Conservation (phyloP, 2,797 vertebrate genomes). For the Mastacembelus armatus region DNA sequence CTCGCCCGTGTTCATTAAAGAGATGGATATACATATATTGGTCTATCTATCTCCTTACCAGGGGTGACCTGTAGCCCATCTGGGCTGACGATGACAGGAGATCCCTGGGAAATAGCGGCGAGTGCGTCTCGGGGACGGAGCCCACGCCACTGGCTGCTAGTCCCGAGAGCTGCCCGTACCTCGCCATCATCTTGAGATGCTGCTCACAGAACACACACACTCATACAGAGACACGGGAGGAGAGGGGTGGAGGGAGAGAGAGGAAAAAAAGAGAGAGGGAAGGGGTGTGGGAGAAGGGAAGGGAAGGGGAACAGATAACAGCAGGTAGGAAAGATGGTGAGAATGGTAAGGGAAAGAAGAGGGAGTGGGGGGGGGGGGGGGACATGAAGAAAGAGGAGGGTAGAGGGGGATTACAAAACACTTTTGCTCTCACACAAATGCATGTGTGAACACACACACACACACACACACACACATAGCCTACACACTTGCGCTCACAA, state of each 20-base stretch:
- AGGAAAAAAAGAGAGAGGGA: conserved; percentile 29
- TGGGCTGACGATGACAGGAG: conserved; percentile 82
- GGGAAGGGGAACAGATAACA: conserved; percentile 71
- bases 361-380: conserved; percentile 40
- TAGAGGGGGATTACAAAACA: conserved; percentile 75
- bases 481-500: conserved; percentile 74
- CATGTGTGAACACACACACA: conserved; percentile 64
- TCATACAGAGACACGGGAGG: conserved; percentile 77
- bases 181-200: conserved; percentile 88
- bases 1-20: conserved; percentile 57
- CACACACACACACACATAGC: conserved; percentile 70
- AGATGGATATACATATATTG: conserved; percentile 65
- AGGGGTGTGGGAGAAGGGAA: conserved; percentile 48
- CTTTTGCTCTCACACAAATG: conserved; percentile 75
- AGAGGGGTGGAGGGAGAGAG: conserved; percentile 59
- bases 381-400: conserved; percentile 72
- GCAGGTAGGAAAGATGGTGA: conserved; percentile 75
- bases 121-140: conserved; percentile 85
- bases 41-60: conserved; percentile 85
- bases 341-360: conserved; percentile 74
- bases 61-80: conserved; percentile 84
- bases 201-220: conserved; percentile 82
- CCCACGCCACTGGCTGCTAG: conserved; percentile 85
- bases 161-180: conserved; percentile 85
- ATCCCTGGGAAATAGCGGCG: conserved; percentile 85